Base-by-base conservation (phyloP, 2,888 invertebrate species). In the Meganola albula region DNA sequence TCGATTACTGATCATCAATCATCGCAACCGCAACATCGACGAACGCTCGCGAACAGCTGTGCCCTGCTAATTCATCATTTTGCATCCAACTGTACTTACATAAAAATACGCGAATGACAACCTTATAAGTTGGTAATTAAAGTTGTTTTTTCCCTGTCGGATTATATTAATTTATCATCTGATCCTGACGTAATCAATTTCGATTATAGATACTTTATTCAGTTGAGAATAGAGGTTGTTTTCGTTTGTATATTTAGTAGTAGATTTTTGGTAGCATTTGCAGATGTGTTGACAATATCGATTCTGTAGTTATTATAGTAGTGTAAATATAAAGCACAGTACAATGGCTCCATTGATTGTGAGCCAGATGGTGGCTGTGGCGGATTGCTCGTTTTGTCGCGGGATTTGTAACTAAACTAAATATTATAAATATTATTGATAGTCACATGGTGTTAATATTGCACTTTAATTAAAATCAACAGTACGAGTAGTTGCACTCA, bases 341-440 rank as follows among this genome's bases (percentile, higher is more conserved):
- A 47, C 51, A 53, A 53, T 39, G 27, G 39, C 35, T 1, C 26
- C 16, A 21, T 34, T 47, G 48, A 31, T 50, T 43, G 31, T 37
- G 14, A 34, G 37, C 37, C 54, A 50, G 44, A 48, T 48, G 57
- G 44, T 31, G 44, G 13, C 25, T 33, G 37, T 37, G 14, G 24
- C 21, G 30, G 36, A 32, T 55, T 57, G 57, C 53, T 57, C 61
- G 69, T 64, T 61, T 66, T 32, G 27, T 46, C 41, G 34, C 40
- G 31, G 40, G 32, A 50, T 50, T 45, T 30, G 22, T 46, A 25
- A n/a, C 46, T 34, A 50, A 50, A 50, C 31, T 21, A 34, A 45
- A 23, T 28, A n/a, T n/a, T n/a, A n/a, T n/a, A n/a, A n/a, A n/a
- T n/a, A n/a, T n/a, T n/a, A n/a, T n/a, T n/a, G n/a, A n/a, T n/a